Evolutionary conservation across 2,113 vertebrate genomes (phyloP).

Genomic region (Microcebus griseorufus): DNA sequence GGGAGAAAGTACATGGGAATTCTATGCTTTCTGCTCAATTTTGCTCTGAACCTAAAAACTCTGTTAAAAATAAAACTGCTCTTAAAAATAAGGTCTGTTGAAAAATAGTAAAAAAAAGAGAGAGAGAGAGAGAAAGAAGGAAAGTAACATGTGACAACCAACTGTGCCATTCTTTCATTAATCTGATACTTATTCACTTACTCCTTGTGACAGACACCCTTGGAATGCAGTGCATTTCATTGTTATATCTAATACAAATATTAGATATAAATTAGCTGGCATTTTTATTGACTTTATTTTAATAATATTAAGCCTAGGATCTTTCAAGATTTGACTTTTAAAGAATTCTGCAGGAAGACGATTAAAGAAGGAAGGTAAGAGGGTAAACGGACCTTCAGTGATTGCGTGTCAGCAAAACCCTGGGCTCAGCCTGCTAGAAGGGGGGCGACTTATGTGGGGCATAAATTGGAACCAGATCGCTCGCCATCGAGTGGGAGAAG

Average conservation of each 20-base stretch:
- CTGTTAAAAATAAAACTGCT: background rate
- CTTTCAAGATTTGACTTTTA: background rate
- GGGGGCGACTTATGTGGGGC: rapidly evolving
- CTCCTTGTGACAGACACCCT: background rate
- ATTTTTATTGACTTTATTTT: background rate
- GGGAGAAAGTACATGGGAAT: background rate
- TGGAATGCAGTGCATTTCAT: background rate
- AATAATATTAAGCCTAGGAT: background rate
- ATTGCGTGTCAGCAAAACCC: rapidly evolving
- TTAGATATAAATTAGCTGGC: background rate
- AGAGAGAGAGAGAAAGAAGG: background rate
- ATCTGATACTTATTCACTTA: background rate
- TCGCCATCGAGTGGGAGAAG: background rate
- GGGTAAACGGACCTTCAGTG: background rate
- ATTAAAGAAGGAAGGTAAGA: no score
- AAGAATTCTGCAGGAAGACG: background rate
- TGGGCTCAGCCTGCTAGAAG: background rate
- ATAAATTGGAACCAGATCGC: background rate
- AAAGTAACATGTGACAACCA: background rate
- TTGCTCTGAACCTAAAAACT: background rate
- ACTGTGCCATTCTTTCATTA: background rate
- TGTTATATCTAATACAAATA: background rate
- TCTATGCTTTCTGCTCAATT: background rate
- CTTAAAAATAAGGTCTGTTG: background rate
- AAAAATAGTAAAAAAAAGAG: background rate